Percentiles rank a stretch among this genome's conserved stretches.
These are phyloP conservation scores for Oophaga sylvatica DNA, from an alignment of 2,797 vertebrate species.

Conservation along the genomic window DNA sequence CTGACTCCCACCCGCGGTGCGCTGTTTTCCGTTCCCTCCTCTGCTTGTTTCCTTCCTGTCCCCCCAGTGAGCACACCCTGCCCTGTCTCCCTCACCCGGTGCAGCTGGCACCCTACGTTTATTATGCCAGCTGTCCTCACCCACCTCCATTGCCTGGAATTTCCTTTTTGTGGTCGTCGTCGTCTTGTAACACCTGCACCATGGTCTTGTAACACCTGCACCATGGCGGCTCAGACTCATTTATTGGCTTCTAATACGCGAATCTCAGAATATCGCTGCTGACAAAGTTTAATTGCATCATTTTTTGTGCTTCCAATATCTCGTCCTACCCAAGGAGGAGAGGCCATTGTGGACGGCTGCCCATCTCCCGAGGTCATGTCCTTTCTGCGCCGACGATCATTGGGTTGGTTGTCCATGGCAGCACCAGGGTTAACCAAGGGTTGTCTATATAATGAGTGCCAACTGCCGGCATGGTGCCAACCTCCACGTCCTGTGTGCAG, in stretches of 20 bases:
- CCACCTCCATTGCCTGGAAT: neutral
- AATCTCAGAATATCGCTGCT: neutral
- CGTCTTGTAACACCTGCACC: neutral
- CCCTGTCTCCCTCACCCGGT: neutral
- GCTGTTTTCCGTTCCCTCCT: slow-evolving; percentile 55
- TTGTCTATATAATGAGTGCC: slow-evolving; percentile 50
- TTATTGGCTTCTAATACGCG: neutral
- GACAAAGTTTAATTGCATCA: neutral
- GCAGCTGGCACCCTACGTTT: neutral
- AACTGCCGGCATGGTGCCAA: slow-evolving; percentile 52
- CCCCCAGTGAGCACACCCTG: slow-evolving; percentile 38
- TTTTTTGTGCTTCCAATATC: neutral
- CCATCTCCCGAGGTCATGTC: neutral
- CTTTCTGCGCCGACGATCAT: neutral
- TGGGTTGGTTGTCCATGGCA: neutral
- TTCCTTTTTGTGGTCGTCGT: slow-evolving; percentile 2
- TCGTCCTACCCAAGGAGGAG: neutral
- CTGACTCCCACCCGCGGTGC: slow-evolving; percentile 43
- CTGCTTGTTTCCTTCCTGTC: slow-evolving; percentile 54
- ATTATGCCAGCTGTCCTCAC: neutral
- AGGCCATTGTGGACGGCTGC: neutral
- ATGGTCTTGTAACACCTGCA: neutral
- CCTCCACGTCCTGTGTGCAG: slow-evolving; percentile 61
- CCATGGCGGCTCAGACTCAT: too few relatives aligned
- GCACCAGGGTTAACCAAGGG: slow-evolving; percentile 46